phyloP scores from a whole-genome alignment of 2,888 invertebrate species.

The Lasioglossum leucozonium region DNA sequence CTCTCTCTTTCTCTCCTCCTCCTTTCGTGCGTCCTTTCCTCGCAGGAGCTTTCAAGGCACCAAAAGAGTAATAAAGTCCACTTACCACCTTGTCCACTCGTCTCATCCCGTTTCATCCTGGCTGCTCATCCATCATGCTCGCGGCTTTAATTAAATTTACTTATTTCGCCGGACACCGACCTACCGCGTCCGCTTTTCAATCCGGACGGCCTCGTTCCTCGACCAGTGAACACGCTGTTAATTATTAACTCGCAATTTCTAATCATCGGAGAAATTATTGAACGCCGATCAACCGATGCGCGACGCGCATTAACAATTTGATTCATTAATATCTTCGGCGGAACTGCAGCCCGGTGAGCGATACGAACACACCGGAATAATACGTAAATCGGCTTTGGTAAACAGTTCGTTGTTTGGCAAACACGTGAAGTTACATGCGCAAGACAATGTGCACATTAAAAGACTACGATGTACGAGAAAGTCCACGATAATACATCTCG shows the following conservation, averaged over 20 bases:
- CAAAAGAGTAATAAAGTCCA: constrained; percentile 32
- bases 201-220: background rate
- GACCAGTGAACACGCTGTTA: background rate
- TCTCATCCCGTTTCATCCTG: background rate
- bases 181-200: background rate
- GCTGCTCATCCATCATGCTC: constrained; percentile 34
- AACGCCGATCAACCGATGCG: background rate
- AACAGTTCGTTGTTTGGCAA: too few relatives aligned
- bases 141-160: constrained; percentile 50
- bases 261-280: background rate
- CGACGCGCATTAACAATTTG: background rate
- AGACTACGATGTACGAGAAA: too few relatives aligned
- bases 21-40: constrained; percentile 19
- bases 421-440: too few relatives aligned
- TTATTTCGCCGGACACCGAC: background rate
- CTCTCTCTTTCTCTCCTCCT: background rate
- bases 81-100: constrained; percentile 42
- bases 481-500: background rate
- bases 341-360: background rate
- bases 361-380: background rate
- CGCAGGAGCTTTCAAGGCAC: background rate
- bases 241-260: background rate
- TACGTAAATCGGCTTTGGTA: background rate
- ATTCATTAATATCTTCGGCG: background rate
- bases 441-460: background rate